Evolutionary conservation across 2,113 vertebrate genomes (phyloP), one percentile per base, ranked within the genome.

Genomic region (Ceyx cyanopectus): DNA sequence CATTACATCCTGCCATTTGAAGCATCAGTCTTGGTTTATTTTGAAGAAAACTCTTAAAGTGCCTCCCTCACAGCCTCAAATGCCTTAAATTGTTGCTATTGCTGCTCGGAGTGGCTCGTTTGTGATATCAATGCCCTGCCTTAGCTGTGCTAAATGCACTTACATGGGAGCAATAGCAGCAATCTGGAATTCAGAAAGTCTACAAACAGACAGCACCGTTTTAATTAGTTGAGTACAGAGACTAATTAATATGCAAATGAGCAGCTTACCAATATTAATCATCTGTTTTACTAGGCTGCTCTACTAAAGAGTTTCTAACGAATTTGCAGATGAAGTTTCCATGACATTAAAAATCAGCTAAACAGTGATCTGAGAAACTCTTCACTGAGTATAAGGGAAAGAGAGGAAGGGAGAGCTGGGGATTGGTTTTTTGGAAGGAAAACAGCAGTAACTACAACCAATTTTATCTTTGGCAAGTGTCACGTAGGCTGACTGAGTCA

Each of bases 221-320:
- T 97, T 98, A 98, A 98, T 98, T 98, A 98, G 97, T 91, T 95
- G 96, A 97, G 96, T 96, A 95, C 74, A 95, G 98, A 98, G 97
- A 97, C 97, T 97, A 97, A 98, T 98, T 98, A 98, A 98, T 97
- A 98, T 98, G 97, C 82, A 98, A 98, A 98, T 98, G 87, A 97
- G 88, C 78, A 97, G 85, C 96, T 97, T 98, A 97, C 96, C 96
- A 97, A 90, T 97, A 97, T 98, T 98, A 97, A 98, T 98, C 97
- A 98, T 97, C 95, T 97, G 95, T 96, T 98, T 98, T 98, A 97
- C 96, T 96, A 97, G 97, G 90, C 96, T 72, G 95, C 96, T 96
- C 97, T 95, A 93, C 95, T 96, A 82, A 96, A 97, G 97, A 95
- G 94, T 97, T 97, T 95, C 96, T 97, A 97, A 96, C 72, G 4